Evolutionary conservation across 2,797 vertebrate species (phyloP), one percentile per base, ranked within the genome.

Genomic region (Parauchenoglanis ngamensis): DNA sequence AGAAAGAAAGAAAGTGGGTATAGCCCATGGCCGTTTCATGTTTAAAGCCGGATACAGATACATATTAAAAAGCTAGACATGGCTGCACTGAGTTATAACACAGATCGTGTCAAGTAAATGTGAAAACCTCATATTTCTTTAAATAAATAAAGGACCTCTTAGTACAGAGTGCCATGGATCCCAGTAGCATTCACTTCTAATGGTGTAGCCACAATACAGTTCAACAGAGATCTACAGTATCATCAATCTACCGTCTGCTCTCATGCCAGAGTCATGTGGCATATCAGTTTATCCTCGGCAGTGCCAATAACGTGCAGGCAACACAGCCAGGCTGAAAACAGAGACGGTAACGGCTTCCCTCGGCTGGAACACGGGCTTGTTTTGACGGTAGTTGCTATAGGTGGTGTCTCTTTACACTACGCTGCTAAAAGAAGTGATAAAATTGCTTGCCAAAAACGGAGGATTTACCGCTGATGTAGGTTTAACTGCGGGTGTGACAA

Each of bases 301-400:
- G 25, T 31, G 79, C 57, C 86, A 40, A 65, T 87, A 78, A 84
- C 77, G 56, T 46, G 46, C 80, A 63, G 75, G 56, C 61, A 78
- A 57, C 81, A 80, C 59, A 15, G 68, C 40, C 28, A 57, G 84
- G 73, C 72, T 73, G 85, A 90, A 88, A 86, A 84, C 80, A 61
- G 67, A 76, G 40, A 63, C 1, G 40, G 25, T n/a, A 63, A 63
- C 25, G 40, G 72, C 72, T 65, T 85, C 56, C 28, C 35, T 56
- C 52, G 28, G 40, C 56, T 78, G 28, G 44, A 87, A 87, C 44
- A 78, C 25, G 35, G 81, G 65, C n/a, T 13, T 87, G 83, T 75
- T 85, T 73, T 88, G 79, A 87, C 89, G 75, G 65, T 46, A 76
- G 40, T 76, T 81, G 76, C 86, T 83, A 84, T 73, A 70, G 52